These are phyloP conservation scores for Dicrostonyx torquatus DNA, from an alignment of 2,797 vertebrate species.

Conservation along the genomic window DNA sequence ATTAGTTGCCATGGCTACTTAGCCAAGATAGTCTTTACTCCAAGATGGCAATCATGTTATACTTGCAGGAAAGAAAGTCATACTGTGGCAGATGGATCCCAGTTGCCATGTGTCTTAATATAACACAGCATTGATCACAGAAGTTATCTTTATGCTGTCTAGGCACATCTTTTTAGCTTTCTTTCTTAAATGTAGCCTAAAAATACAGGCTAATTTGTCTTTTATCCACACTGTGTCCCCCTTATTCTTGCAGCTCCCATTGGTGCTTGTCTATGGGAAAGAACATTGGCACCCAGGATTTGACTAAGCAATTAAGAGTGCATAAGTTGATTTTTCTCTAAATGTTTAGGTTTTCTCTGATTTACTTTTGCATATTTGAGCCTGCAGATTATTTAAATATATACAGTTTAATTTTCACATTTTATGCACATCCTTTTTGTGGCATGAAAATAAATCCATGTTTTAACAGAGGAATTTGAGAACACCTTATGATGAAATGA, in stretches of 20 bases:
- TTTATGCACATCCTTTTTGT: not conserved
- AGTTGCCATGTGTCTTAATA: not conserved
- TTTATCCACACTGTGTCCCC: not conserved
- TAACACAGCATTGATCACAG: not conserved
- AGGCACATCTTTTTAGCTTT: not conserved
- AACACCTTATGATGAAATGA: not conserved
- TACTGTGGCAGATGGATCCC: not conserved
- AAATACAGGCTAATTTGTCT: not conserved
- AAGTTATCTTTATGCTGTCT: not conserved
- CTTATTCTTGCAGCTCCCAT: not conserved
- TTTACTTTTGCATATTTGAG: conserved; percentile 48
- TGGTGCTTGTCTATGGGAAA: not conserved
- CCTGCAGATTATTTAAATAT: conserved; percentile 45
- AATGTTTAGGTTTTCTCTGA: conserved; percentile 46
- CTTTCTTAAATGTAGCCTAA: not conserved
- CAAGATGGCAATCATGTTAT: not conserved
- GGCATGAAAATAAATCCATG: conserved; percentile 5
- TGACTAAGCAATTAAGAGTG: not conserved
- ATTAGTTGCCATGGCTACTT: not conserved
- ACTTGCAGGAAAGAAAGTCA: not conserved
- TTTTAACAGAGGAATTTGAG: conserved; percentile 38
- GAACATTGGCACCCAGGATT: not conserved
- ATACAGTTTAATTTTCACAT: conserved; percentile 54
- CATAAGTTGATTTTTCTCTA: conserved; percentile 18
- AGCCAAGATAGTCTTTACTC: not conserved